A percentile compares a stretch with the other conserved stretches of the same genome.
phyloP scores from a whole-genome alignment of 1,140 invertebrate genomes.

The Drosophila lacteicornis region DNA sequence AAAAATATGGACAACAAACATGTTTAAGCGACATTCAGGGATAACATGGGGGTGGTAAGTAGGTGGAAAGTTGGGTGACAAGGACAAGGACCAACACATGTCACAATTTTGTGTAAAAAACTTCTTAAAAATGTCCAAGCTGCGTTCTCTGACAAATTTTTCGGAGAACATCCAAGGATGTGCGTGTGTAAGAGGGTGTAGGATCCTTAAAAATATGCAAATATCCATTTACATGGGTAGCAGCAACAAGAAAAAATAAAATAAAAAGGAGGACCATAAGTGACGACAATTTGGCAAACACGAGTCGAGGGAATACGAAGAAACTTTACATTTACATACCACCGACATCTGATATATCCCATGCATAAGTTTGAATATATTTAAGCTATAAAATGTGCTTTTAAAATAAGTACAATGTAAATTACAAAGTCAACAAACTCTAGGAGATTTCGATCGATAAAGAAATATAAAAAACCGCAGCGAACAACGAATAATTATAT shows the following conservation, averaged over 20 bases:
- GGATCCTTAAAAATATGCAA: constrained; percentile 71
- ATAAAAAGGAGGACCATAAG: constrained; percentile 48
- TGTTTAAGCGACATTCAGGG: constrained; percentile 23
- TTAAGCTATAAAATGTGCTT: constrained; percentile 45
- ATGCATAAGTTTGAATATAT: constrained; percentile 38
- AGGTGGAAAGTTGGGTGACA: constrained; percentile 31
- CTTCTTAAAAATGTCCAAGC: constrained; percentile 74
- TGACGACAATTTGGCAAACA: constrained; percentile 76
- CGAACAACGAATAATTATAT: constrained; percentile 62
- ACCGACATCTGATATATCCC: constrained; percentile 6
- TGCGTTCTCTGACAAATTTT: constrained; percentile 49
- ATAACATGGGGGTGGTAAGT: constrained; percentile 3
- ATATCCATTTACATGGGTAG: constrained; percentile 57
- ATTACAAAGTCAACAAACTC: constrained; percentile 51
- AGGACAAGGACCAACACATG: constrained; percentile 71
- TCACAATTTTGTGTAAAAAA: constrained; percentile 75
- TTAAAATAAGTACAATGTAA: constrained; percentile 8
- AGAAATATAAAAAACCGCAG: constrained; percentile 37
- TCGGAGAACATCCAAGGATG: constrained; percentile 45
- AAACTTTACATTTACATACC: constrained; percentile 33
- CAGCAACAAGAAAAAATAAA: constrained; percentile 32
- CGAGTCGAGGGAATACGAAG: constrained; percentile 47
- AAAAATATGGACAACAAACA: constrained; percentile 32
- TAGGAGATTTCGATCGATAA: constrained; percentile 52
- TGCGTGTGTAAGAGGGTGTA: constrained; percentile 48